These are phyloP conservation scores for Salvelinus alpinus DNA, from an alignment of 2,113 vertebrate species.

Conservation along the genomic window DNA sequence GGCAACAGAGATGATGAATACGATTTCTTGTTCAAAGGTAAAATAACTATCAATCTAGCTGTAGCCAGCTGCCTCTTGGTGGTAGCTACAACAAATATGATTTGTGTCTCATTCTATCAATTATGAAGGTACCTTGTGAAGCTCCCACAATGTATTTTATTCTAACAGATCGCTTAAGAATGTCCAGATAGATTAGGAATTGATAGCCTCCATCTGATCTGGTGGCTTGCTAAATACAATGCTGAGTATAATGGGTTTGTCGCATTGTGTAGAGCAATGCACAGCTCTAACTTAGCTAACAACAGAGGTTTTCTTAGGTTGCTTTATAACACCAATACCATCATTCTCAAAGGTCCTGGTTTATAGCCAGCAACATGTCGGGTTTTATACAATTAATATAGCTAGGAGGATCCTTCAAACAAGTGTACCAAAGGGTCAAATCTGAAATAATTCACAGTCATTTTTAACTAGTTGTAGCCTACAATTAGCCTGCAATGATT, in stretches of 20 bases:
- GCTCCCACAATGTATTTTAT: not conserved
- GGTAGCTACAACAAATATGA: not conserved
- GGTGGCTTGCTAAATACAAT: not conserved
- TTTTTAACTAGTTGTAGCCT: no score
- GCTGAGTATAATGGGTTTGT: conserved; percentile 5
- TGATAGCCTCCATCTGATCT: not conserved
- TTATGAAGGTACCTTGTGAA: not conserved
- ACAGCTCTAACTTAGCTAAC: not conserved
- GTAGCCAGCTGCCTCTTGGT: conserved; percentile 30
- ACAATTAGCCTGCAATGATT: no score
- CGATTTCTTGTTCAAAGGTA: conserved; percentile 80
- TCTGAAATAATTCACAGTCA: no score
- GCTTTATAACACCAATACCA: no score
- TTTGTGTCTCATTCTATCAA: not conserved
- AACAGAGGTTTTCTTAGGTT: no score
- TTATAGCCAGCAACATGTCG: no score
- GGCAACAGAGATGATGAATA: conserved; percentile 80
- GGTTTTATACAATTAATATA: no score
- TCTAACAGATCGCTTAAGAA: not conserved
- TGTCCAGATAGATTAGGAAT: not conserved
- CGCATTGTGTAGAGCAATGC: conserved; percentile 20
- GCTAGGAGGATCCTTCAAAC: no score
- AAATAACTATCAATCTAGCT: conserved; percentile 14
- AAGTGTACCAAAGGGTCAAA: no score
- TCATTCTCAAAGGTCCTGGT: no score